Base-by-base conservation (phyloP, 2,888 invertebrate genomes). In the Anagyrus pseudococci region DNA sequence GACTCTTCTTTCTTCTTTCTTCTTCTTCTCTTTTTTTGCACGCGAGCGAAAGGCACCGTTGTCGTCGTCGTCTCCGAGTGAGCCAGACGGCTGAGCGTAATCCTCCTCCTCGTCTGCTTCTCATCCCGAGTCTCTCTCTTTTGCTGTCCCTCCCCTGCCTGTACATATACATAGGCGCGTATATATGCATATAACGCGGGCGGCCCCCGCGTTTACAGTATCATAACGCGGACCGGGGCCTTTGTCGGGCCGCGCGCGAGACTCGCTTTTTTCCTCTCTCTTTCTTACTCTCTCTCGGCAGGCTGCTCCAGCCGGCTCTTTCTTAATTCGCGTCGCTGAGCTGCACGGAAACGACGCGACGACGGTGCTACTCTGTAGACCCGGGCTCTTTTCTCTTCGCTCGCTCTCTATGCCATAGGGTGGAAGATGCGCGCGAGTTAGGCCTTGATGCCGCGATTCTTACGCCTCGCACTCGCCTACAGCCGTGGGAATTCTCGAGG, bases 241-340 rank as follows among this genome's bases (percentile, higher is more conserved):
- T 46, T 46, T 46, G 46, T 46, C 23, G 46, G 23, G 22, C 37
- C 17, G 47, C 26, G 26, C 37, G 15, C 33, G 33, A 37, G 33
- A 37, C 13, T 4, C 13, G 33, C 33, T 37, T 15, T 15, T 37
- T 37, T 15, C 40, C 19, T 47, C 47, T 8, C 8, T 37, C 33
- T 15, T 37, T 8, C 15, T 53, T 55, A 55, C 58, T 58, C 49
- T 47, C 37, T 33, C 23, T 53, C 48, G 52, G 58, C 17, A 47
- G 4, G 29, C 37, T 23, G 0, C 49, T n/a, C n/a, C n/a, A n/a
- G n/a, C 8, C 33, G 2, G 10, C 8, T 37, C 33, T 15, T 37
- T 8, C 15, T 53, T 55, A 55, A 60, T 58, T 53, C 52, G 43
- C 43, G 33, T 53, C 48, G 52, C 60, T 22, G 53, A 13, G 29